Conservation (phyloP, 2,888 invertebrate species). For the Folsomia candida region DNA sequence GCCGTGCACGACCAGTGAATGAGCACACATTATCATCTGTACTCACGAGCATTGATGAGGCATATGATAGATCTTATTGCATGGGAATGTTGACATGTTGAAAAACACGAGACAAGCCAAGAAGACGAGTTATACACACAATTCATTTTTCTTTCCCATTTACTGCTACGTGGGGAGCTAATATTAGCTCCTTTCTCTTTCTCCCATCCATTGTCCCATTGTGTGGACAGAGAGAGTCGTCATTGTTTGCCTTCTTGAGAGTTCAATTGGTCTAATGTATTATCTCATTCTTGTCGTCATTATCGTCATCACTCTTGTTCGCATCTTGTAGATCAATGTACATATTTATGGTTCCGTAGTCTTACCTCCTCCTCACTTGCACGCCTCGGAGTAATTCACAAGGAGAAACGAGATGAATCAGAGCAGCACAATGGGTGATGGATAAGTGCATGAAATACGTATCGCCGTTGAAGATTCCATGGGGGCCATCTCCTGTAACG, state of each 20-base stretch:
- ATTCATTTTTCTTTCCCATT: conserved; percentile 3
- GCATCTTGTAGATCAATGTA: too few species aligned
- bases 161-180: conserved; percentile 19
- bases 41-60: background rate
- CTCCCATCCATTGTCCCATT: conserved; percentile 5
- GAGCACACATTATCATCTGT: background rate
- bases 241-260: conserved; percentile 18
- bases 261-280: conserved; percentile 28
- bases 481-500: too few species aligned
- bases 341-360: too few species aligned
- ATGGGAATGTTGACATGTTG: conserved; percentile 13
- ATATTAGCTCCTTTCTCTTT: conserved; percentile 10
- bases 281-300: conserved; percentile 14
- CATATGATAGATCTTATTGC: conserved; percentile 1
- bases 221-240: conserved; percentile 7
- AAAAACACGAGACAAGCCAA: conserved; percentile 3
- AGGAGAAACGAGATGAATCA: too few species aligned
- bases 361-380: too few species aligned
- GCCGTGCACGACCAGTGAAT: background rate
- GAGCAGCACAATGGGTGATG: too few species aligned
- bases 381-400: too few species aligned
- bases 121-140: conserved; percentile 7
- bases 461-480: too few species aligned
- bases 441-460: too few species aligned
- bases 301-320: conserved; percentile 12